Percentiles rank a stretch among this genome's conserved stretches.
Evolutionary conservation across 2,797 vertebrate species (phyloP).

Genomic region (Onychomys leucogaster): DNA sequence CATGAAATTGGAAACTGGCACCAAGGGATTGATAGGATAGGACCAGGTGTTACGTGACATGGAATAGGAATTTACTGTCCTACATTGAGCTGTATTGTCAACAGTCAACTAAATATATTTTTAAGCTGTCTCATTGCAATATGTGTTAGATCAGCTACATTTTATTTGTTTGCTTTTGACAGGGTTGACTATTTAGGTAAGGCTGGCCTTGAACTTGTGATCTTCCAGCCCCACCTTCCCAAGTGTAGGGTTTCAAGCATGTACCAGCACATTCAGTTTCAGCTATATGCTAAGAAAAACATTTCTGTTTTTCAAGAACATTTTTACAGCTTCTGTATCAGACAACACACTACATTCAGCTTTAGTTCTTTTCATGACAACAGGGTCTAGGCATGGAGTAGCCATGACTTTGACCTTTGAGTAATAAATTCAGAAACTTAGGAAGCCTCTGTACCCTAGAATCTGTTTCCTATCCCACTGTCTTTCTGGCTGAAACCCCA

Average conservation of each 20-base stretch:
- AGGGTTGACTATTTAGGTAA: neutral
- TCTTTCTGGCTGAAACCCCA: neutral
- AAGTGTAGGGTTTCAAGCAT: neutral
- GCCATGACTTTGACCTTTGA: neutral
- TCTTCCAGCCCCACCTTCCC: neutral
- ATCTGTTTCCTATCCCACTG: neutral
- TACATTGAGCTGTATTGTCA: constrained; percentile 21
- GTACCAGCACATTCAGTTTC: neutral
- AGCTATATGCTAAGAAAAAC: constrained; percentile 24
- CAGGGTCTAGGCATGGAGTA: neutral
- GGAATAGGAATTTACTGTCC: neutral
- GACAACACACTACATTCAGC: neutral
- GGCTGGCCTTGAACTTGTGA: neutral
- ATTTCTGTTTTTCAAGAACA: constrained; percentile 31
- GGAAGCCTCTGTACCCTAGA: neutral
- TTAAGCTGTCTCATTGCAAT: neutral
- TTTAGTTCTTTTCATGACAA: neutral
- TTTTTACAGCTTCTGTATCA: neutral
- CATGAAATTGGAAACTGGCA: neutral
- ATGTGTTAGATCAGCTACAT: neutral
- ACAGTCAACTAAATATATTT: constrained; percentile 18
- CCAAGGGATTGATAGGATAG: neutral
- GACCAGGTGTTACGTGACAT: neutral
- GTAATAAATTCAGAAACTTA: neutral
- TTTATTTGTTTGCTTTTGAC: neutral